Conservation (phyloP, 2,888 invertebrate genomes). For the Lithophane leautieri region DNA sequence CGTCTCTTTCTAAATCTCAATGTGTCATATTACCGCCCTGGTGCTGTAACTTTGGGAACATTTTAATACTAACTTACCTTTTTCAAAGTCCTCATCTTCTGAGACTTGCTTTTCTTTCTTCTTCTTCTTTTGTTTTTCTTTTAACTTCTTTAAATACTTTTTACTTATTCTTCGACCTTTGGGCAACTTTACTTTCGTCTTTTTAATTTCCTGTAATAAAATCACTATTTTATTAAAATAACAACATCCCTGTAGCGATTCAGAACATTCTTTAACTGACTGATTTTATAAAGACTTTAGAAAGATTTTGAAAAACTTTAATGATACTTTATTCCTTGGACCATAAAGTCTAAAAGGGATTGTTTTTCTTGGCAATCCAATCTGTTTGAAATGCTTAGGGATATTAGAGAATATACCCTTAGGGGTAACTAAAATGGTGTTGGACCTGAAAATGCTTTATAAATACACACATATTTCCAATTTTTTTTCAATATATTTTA, state of each 20-base stretch:
- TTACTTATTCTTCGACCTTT: constrained; percentile 78
- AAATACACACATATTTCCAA: too few species aligned
- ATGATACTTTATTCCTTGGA: not conserved
- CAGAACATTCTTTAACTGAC: not conserved
- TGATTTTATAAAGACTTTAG: not conserved
- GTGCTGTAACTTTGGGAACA: too few species aligned
- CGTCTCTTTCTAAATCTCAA: too few species aligned
- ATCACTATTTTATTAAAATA: not conserved
- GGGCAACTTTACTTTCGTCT: constrained; percentile 75
- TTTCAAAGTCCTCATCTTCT: constrained; percentile 73
- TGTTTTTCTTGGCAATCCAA: not conserved
- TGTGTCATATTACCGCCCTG: too few species aligned
- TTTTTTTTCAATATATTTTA: too few species aligned
- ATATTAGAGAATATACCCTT: too few species aligned
- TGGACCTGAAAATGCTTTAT: too few species aligned
- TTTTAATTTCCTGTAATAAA: constrained; percentile 76
- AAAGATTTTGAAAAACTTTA: too few species aligned
- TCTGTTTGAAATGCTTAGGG: not conserved
- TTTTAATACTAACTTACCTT: constrained; percentile 64
- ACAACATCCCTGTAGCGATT: not conserved
- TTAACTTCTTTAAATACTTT: constrained; percentile 80
- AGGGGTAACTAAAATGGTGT: too few species aligned
- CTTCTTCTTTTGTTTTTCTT: constrained; percentile 82
- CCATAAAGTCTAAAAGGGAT: not conserved
- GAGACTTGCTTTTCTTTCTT: constrained; percentile 68